Base-by-base conservation (phyloP, 2,113 vertebrate genomes). In the Rhipidura dahli region DNA sequence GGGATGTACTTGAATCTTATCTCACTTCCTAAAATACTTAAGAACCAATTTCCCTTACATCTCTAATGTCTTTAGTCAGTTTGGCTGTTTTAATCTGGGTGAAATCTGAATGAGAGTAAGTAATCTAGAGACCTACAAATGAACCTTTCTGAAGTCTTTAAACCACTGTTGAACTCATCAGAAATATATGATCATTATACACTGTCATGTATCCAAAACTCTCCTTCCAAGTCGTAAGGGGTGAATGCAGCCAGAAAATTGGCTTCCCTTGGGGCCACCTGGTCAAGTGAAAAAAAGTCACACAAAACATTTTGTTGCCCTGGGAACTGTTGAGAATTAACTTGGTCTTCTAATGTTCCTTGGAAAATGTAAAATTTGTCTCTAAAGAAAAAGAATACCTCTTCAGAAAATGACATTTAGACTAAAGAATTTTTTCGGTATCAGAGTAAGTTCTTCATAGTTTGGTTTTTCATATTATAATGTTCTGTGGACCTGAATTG, bases 21-120 rank as follows among this genome's bases (percentile, higher is more conserved):
- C 73, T 92, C 10, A 0, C 61, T 91, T 81, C 61, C 81, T 95
- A 93, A 85, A 94, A 65, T 51, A 69, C 69, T 81, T 82, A 84
- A 79, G 11, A 87, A 35, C 13, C 23, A 64, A 40, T 91, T 96
- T 91, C 53, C 70, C 31, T 93, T 66, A 44, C 37, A 69, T 63
- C 44, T 88, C 39, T 49, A 65, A 76, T 68, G 21, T 65, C 50
- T 66, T 65, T 30, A 89, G 17, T 75, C 49, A 79, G 24, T 68
- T 87, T 53, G 72, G 3, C 37, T 60, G 40, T 37, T 89, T 89
- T 79, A 72, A 84, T 89, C 83, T 83, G 70, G 9, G 5, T 87
- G 53, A 94, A 87, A 95, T 87, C 85, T 80, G 59, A 77, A 78
- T 66, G 71, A 86, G 68, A 63, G 56, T 79, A 90, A 89, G 47